A percentile compares a stretch with the other conserved stretches of the same genome.
phyloP scores from a whole-genome alignment of 2,888 invertebrate genomes.

The Nemotelus nigrinus region DNA sequence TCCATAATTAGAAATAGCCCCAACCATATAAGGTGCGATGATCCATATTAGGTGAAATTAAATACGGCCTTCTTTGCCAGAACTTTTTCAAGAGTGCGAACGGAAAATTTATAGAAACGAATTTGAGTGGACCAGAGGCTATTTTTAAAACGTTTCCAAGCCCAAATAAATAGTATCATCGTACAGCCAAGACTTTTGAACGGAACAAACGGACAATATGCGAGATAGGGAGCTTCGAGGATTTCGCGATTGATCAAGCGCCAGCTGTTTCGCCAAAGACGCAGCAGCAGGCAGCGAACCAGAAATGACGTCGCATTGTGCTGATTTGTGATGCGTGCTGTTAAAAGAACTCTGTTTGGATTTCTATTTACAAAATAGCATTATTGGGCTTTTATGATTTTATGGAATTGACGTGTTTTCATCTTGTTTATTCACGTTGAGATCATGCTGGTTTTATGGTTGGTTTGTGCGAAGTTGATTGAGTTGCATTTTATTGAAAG shows the following conservation, averaged over 20 bases:
- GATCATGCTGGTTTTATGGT: not conserved
- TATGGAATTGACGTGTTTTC: constrained; percentile 11
- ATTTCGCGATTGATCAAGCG: constrained; percentile 19
- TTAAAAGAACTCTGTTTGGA: constrained; percentile 22
- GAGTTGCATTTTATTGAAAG: too few relatives aligned
- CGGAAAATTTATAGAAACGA: constrained; percentile 25
- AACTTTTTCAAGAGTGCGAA: constrained; percentile 15
- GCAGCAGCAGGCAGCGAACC: not conserved
- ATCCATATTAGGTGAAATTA: constrained; percentile 47
- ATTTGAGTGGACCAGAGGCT: constrained; percentile 16
- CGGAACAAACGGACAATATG: not conserved
- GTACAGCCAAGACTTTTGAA: not conserved
- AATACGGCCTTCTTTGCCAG: constrained; percentile 42
- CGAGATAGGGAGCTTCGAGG: not conserved
- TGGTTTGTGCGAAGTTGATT: not conserved
- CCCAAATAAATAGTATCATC: too few relatives aligned
- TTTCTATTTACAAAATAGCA: constrained; percentile 35
- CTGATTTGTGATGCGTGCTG: constrained; percentile 12
- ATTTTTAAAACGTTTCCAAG: constrained; percentile 11
- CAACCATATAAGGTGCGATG: constrained; percentile 44
- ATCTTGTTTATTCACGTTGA: constrained; percentile 5
- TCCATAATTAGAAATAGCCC: constrained; percentile 47
- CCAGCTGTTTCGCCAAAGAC: not conserved
- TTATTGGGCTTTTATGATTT: not conserved
- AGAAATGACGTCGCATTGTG: not conserved